phyloP scores from a whole-genome alignment of 1,140 invertebrate genomes.

The Branchinecta lynchi region DNA sequence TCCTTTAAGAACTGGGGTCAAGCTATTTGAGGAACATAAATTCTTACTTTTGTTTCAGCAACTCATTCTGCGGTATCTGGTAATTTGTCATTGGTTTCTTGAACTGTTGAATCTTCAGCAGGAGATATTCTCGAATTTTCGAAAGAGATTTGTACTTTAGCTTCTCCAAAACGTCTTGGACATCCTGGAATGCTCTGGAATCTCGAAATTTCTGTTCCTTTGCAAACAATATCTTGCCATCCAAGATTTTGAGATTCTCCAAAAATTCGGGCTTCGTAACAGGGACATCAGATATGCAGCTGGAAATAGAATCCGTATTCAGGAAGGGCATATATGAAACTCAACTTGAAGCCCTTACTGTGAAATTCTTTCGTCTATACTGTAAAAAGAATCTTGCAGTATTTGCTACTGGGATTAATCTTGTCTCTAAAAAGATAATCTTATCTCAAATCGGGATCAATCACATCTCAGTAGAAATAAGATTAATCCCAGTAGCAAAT shows the following conservation, averaged over 20 bases:
- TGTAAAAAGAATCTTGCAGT: too few species aligned
- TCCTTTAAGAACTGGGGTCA: too few species aligned
- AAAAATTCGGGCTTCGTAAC: slow-evolving; percentile 89
- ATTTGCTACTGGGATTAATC: too few species aligned
- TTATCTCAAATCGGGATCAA: too few species aligned
- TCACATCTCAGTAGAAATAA: too few species aligned
- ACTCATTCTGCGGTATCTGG: slow-evolving; percentile 92
- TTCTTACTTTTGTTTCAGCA: slow-evolving; percentile 76
- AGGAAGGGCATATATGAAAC: too few species aligned
- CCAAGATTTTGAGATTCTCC: slow-evolving; percentile 71
- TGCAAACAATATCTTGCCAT: slow-evolving; percentile 92
- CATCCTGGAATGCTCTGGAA: slow-evolving; percentile 70
- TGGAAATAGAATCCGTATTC: slow-evolving; percentile 34
- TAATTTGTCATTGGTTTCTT: slow-evolving; percentile 97
- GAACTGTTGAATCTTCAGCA: slow-evolving; percentile 94
- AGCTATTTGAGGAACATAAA: too few species aligned
- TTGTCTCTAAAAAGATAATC: too few species aligned
- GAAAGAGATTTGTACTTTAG: slow-evolving; percentile 84
- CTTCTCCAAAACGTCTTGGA: slow-evolving; percentile 88
- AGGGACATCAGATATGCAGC: slow-evolving; percentile 74
- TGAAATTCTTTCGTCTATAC: too few species aligned
- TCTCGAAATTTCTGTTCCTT: slow-evolving; percentile 72
- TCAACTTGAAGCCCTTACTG: too few species aligned
- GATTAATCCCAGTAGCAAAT: too few species aligned
- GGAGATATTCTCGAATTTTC: slow-evolving; percentile 83